Evolutionary conservation across 2,113 vertebrate genomes (phyloP).

Genomic region (Sakesphorus luctuosus): DNA sequence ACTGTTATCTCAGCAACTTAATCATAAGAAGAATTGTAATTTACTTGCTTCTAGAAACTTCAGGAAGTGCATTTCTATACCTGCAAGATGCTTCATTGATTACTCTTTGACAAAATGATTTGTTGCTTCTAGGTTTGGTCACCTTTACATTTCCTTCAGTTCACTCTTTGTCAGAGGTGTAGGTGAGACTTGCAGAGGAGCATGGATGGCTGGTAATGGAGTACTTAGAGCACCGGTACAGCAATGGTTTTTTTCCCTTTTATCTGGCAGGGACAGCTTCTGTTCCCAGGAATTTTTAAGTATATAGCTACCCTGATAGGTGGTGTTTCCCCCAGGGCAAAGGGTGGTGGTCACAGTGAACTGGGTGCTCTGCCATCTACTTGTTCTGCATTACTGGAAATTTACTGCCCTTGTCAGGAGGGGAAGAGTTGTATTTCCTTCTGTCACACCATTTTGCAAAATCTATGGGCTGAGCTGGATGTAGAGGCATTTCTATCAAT

Average conservation of each 20-base stretch:
- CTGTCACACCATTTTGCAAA: neutral
- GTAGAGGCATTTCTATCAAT: neutral
- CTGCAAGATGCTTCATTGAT: neutral
- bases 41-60: neutral
- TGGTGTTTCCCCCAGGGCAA: neutral
- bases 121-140: neutral
- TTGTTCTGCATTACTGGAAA: neutral
- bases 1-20: neutral
- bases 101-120: neutral
- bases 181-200: neutral
- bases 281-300: neutral
- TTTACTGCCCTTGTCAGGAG: neutral
- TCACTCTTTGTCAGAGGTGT: neutral
- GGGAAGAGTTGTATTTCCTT: neutral
- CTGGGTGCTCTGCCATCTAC: neutral
- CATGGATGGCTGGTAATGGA: neutral
- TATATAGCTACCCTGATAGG: neutral
- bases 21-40: neutral
- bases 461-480: neutral
- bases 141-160: neutral
- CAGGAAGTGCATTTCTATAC: neutral
- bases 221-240: rapidly evolving
- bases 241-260: rapidly evolving
- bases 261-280: neutral
- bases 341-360: neutral